Percentiles rank a stretch among this genome's conserved stretches.
phyloP scores from a whole-genome alignment of 2,797 vertebrate species.

The Pteropus rufus region DNA sequence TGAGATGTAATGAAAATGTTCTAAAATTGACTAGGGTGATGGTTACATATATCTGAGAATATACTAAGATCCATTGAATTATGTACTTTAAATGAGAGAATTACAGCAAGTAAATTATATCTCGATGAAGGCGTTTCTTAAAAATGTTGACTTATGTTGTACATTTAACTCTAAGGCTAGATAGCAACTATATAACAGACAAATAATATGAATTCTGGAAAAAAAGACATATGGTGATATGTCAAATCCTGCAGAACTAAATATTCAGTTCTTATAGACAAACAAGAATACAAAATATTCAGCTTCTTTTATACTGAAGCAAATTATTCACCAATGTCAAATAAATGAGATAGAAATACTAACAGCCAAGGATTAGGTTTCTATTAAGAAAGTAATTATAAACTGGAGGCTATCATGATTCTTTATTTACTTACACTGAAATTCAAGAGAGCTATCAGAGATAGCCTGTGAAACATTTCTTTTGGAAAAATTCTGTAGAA shows the following conservation, averaged over 20 bases:
- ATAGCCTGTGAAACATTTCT: background rate
- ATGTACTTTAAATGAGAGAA: background rate
- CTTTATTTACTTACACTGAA: background rate
- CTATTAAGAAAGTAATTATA: background rate
- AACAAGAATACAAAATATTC: slow-evolving; percentile 11
- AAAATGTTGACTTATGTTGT: background rate
- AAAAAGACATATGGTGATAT: slow-evolving; percentile 15
- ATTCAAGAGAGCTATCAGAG: background rate
- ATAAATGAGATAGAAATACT: background rate
- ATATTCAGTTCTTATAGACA: slow-evolving; percentile 27
- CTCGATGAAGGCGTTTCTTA: background rate
- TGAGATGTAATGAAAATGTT: background rate
- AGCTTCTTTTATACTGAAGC: background rate
- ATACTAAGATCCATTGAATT: background rate
- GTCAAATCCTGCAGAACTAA: background rate
- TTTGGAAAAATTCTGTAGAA: background rate
- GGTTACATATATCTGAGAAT: background rate
- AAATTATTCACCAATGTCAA: slow-evolving; percentile 19
- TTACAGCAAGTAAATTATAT: background rate
- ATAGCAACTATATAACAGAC: background rate
- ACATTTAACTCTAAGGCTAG: slow-evolving; percentile 18
- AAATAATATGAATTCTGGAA: slow-evolving; percentile 3
- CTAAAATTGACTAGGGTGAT: background rate
- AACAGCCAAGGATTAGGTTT: background rate
- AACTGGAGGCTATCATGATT: background rate